Evolutionary conservation across 2,888 invertebrate genomes (phyloP).

Genomic region (Tanypteryx hageni): DNA sequence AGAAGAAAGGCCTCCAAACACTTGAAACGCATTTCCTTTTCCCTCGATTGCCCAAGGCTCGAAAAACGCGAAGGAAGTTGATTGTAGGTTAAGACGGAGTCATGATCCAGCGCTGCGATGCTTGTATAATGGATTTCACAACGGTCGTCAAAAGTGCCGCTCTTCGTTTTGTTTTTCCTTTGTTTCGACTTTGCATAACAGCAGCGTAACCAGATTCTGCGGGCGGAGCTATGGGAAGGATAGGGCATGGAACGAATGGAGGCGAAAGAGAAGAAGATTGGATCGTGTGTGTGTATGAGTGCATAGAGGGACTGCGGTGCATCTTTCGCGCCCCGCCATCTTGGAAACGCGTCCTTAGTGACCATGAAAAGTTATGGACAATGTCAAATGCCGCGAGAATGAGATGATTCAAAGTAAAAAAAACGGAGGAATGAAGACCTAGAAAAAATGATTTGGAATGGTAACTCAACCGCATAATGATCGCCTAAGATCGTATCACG

Average conservation of each 20-base stretch:
- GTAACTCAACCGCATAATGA: neutral
- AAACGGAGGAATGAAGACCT: neutral
- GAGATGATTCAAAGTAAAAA: neutral
- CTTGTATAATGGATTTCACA: neutral
- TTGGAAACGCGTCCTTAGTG: conserved; percentile 1
- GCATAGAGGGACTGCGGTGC: neutral
- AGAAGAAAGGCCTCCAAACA: too few species aligned
- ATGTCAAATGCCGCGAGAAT: conserved; percentile 34
- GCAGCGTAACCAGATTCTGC: neutral
- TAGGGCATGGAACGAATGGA: neutral
- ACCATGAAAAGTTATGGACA: conserved; percentile 31
- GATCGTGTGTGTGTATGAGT: neutral
- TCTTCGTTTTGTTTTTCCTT: neutral
- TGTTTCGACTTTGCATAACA: conserved; percentile 18
- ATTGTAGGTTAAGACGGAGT: conserved; percentile 20
- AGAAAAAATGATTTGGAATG: neutral
- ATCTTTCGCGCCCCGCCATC: neutral
- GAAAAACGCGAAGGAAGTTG: too few species aligned
- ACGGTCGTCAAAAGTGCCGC: neutral
- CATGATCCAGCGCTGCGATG: neutral
- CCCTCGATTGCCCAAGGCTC: too few species aligned
- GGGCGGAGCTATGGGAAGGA: neutral
- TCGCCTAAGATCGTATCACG: neutral
- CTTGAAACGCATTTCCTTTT: too few species aligned
- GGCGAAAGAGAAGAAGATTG: neutral